These are phyloP conservation scores for Hyla sarda DNA, from an alignment of 2,113 vertebrate species.

Conservation along the genomic window DNA sequence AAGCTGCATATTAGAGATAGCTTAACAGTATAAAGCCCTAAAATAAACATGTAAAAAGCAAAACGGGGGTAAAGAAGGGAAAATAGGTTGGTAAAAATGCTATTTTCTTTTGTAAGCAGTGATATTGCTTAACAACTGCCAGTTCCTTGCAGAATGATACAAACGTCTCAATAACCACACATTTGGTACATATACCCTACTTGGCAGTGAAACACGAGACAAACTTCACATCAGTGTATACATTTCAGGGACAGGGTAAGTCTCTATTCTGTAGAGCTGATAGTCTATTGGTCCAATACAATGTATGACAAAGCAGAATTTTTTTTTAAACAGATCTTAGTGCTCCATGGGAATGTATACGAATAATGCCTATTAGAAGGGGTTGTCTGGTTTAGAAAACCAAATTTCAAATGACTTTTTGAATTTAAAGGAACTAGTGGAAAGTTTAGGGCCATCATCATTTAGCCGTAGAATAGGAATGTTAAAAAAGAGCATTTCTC, in stretches of 20 bases:
- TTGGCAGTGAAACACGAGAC: neutral
- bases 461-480: too few species aligned
- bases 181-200: neutral
- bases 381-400: neutral
- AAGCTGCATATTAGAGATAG: conserved; percentile 78
- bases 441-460: too few species aligned
- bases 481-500: too few species aligned
- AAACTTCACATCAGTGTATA: neutral
- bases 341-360: too few species aligned
- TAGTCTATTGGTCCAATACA: neutral
- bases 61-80: neutral
- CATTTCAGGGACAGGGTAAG: neutral
- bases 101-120: conserved; percentile 35
- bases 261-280: neutral
- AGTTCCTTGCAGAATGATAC: neutral
- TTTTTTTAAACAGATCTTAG: neutral
- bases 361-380: neutral
- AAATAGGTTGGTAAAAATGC: conserved; percentile 17
- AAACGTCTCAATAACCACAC: neutral
- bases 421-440: too few species aligned
- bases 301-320: neutral
- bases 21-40: conserved; percentile 69
- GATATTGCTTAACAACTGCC: conserved; percentile 22
- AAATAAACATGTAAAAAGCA: conserved; percentile 65
- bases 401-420: too few species aligned